Conservation (phyloP, 2,888 invertebrate genomes). For the Sinotaia quadrata region DNA sequence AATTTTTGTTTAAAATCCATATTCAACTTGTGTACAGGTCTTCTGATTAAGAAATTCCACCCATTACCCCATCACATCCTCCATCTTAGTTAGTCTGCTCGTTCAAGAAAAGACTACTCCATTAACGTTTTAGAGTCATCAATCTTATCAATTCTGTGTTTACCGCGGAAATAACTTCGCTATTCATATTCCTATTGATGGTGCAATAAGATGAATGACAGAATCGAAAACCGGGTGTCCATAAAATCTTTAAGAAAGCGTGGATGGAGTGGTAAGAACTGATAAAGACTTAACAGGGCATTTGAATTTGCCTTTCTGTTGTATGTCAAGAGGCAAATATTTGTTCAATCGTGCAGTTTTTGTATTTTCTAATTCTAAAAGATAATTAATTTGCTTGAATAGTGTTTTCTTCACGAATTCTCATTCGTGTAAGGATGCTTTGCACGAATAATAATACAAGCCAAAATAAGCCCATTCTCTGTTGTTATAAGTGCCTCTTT, state of each 20-base stretch:
- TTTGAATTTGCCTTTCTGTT: not conserved
- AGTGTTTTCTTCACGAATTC: no score
- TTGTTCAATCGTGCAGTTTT: no score
- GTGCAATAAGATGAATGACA: not conserved
- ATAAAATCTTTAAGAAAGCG: conserved; percentile 38
- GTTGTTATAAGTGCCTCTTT: no score
- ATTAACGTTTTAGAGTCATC: not conserved
- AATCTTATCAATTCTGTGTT: conserved; percentile 22
- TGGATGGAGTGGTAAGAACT: conserved; percentile 55
- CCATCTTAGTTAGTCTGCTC: conserved; percentile 28
- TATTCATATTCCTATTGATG: no score
- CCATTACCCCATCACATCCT: conserved; percentile 14
- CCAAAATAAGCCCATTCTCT: no score
- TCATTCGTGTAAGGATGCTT: no score
- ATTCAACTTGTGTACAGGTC: not conserved
- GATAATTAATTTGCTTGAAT: no score
- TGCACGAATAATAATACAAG: no score
- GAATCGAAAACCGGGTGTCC: conserved; percentile 3
- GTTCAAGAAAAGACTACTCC: conserved; percentile 7
- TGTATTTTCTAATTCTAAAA: no score
- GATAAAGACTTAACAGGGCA: no score
- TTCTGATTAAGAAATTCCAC: conserved; percentile 1
- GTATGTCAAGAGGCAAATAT: no score
- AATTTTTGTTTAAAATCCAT: conserved; percentile 66
- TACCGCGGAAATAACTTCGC: conserved; percentile 28